phyloP scores from a whole-genome alignment of 1,140 invertebrate genomes.

The Thalassaphorura encarpata region DNA sequence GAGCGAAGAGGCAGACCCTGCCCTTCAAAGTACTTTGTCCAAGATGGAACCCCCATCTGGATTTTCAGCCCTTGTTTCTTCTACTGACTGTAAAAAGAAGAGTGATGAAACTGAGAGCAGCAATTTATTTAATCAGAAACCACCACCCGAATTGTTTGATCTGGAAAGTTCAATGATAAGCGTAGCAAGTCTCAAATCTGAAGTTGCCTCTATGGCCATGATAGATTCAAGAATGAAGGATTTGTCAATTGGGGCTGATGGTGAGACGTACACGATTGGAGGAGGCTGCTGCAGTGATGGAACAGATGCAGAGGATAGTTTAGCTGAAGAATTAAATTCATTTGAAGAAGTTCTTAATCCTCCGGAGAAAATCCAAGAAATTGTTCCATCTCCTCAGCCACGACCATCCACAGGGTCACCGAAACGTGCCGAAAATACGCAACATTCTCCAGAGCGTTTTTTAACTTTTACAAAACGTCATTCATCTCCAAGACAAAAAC shows the following conservation, averaged over 20 bases:
- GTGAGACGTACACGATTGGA: slow-evolving; percentile 2
- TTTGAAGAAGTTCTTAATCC: too few species aligned
- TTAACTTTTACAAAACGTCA: not conserved
- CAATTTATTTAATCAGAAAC: slow-evolving; percentile 3
- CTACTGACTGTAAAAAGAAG: not conserved
- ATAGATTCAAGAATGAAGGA: not conserved
- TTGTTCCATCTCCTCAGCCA: not conserved
- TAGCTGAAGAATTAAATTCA: not conserved
- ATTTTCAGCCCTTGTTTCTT: not conserved
- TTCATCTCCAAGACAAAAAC: not conserved
- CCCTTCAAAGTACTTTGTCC: not conserved
- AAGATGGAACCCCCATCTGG: not conserved
- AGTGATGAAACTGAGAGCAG: not conserved
- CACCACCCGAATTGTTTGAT: not conserved
- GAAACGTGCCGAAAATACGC: not conserved
- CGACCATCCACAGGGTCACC: not conserved
- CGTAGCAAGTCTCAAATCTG: slow-evolving; percentile 4
- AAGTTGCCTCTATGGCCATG: not conserved
- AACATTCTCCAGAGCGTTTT: not conserved
- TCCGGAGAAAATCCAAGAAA: too few species aligned
- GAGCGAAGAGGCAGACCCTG: not conserved
- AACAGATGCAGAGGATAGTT: slow-evolving; percentile 3
- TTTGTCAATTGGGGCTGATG: not conserved
- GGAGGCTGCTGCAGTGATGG: not conserved
- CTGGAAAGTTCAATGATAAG: slow-evolving; percentile 11